These are phyloP conservation scores for Zaprionus africanus DNA, from an alignment of 1,140 invertebrate genomes.

Conservation along the genomic window DNA sequence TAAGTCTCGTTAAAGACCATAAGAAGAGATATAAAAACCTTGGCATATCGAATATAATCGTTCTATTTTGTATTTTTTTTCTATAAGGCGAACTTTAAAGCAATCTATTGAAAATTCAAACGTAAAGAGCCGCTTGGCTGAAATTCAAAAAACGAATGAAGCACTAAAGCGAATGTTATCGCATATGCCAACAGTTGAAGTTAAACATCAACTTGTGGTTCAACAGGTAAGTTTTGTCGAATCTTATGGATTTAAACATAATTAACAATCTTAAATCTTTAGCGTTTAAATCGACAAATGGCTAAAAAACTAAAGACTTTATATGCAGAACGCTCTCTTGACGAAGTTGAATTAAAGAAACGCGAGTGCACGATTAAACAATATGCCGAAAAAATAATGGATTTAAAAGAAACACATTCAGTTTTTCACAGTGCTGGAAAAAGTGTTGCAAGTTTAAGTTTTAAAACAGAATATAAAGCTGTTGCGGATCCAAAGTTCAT, in stretches of 20 bases:
- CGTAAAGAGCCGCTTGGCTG: slow-evolving; percentile 50
- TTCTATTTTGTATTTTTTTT: slow-evolving; percentile 4
- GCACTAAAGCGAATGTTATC: slow-evolving; percentile 60
- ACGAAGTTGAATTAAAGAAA: slow-evolving; percentile 54
- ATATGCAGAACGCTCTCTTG: slow-evolving; percentile 47
- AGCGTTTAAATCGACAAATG: slow-evolving; percentile 58
- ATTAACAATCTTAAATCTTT: background rate
- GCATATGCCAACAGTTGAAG: slow-evolving; percentile 64
- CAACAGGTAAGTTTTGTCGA: slow-evolving; percentile 37
- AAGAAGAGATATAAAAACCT: no score
- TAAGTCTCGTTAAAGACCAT: no score
- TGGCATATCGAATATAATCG: background rate
- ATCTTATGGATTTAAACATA: background rate
- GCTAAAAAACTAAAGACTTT: slow-evolving; percentile 52
- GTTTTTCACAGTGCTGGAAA: background rate
- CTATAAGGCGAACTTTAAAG: slow-evolving; percentile 55
- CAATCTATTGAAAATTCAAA: slow-evolving; percentile 67
- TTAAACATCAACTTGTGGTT: slow-evolving; percentile 67
- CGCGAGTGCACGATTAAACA: slow-evolving; percentile 48
- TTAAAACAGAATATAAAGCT: background rate
- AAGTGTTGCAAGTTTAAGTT: background rate
- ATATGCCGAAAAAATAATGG: slow-evolving; percentile 40
- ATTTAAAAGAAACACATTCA: background rate
- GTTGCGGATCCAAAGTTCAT: slow-evolving; percentile 16
- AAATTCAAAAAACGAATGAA: slow-evolving; percentile 57